phyloP scores from a whole-genome alignment of 1,140 invertebrate species.

The Stegodyphus dumicola region DNA sequence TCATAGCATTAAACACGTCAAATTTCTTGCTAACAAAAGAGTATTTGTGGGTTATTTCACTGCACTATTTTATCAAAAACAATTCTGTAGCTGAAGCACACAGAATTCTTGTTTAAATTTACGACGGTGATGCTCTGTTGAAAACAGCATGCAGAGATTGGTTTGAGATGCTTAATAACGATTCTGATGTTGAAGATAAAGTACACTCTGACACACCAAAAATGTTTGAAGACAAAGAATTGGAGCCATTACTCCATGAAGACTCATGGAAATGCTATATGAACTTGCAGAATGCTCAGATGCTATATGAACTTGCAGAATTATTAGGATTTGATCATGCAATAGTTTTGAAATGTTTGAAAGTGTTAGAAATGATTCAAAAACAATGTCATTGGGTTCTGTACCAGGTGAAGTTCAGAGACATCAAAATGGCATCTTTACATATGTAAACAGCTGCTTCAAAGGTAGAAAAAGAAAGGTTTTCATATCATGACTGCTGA shows the following conservation, averaged over 20 bases:
- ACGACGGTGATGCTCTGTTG: not conserved
- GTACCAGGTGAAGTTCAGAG: too few species aligned
- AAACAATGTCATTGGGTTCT: not conserved
- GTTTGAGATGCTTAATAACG: not conserved
- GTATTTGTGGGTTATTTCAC: not conserved
- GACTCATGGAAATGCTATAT: not conserved
- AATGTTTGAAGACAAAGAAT: not conserved
- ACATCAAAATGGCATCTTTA: too few species aligned
- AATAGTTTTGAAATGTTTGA: not conserved
- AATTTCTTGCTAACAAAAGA: not conserved
- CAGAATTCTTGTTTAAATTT: not conserved
- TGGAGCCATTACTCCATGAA: not conserved
- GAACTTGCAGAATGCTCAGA: not conserved
- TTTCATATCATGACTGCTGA: too few species aligned
- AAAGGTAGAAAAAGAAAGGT: too few species aligned
- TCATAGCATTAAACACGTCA: not conserved
- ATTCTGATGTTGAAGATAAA: not conserved
- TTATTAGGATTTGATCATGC: not conserved
- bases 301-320: not conserved
- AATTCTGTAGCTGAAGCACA: not conserved
- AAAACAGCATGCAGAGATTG: not conserved
- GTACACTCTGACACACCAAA: not conserved
- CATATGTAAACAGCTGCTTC: too few species aligned
- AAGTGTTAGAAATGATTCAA: not conserved
- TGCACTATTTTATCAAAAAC: not conserved